A percentile compares a stretch with the other conserved stretches of the same genome.
Conservation (phyloP, 2,113 vertebrate genomes). For the Mesembrinibis cayennensis region DNA sequence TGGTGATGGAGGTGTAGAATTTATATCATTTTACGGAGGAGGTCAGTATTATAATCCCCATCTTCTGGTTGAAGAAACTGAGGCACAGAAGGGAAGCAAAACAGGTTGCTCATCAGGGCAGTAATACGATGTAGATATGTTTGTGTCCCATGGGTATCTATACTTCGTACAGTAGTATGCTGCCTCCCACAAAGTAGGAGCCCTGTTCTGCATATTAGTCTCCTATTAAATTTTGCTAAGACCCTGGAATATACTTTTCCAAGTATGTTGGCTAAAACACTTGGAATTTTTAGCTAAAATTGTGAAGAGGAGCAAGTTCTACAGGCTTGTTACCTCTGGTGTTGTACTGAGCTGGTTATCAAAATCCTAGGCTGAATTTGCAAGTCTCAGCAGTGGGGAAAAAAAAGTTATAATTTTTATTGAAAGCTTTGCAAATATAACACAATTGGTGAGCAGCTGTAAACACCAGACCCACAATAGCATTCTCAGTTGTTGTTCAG, state of each 20-base stretch:
- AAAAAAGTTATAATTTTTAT: not conserved
- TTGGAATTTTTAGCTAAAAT: not conserved
- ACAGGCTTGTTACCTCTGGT: not conserved
- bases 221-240: not conserved
- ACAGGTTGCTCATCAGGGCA: not conserved
- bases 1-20: not conserved
- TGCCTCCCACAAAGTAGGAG: not conserved
- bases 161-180: not conserved
- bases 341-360: not conserved
- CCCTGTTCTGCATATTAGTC: not conserved
- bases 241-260: not conserved
- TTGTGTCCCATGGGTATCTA: not conserved
- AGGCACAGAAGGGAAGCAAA: not conserved
- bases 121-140: not conserved
- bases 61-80: not conserved
- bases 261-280: not conserved
- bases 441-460: not conserved
- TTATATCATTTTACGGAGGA: not conserved
- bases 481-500: not conserved
- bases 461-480: constrained; percentile 1
- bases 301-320: not conserved
- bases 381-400: not conserved
- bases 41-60: not conserved
- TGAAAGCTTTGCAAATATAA: constrained; percentile 17
- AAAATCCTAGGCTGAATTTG: not conserved